A percentile compares a stretch with the other conserved stretches of the same genome.
Evolutionary conservation across 2,797 vertebrate genomes (phyloP).

Genomic region (Orientallactaga sibirica): DNA sequence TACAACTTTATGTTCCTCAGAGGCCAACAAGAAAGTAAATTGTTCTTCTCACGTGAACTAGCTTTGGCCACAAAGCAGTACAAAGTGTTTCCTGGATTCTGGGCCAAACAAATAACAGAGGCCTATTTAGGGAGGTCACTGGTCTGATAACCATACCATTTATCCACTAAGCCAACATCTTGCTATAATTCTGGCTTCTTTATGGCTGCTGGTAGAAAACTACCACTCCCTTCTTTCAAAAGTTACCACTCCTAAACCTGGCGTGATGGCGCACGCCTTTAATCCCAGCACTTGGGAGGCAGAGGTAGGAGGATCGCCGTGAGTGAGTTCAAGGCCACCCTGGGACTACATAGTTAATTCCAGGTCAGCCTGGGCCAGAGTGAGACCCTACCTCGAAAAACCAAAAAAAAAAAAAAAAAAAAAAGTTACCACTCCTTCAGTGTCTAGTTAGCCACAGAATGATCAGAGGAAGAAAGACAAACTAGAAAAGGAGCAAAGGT

Average conservation of each 20-base stretch:
- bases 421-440: background rate
- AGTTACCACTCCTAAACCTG: background rate
- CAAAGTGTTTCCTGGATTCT: constrained; percentile 21
- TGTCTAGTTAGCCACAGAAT: constrained; percentile 7
- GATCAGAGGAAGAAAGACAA: constrained; percentile 5
- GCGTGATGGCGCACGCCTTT: no score
- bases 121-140: background rate
- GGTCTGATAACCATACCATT: background rate
- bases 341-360: no score
- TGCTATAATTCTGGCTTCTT: constrained; percentile 14
- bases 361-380: no score
- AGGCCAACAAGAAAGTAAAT: background rate
- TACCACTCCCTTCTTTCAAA: constrained; percentile 10
- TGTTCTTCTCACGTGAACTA: constrained; percentile 47
- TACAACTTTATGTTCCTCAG: background rate
- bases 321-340: no score
- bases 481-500: background rate
- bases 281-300: no score
- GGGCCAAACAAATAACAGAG: background rate
- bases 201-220: background rate
- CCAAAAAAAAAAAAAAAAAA: no score
- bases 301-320: no score
- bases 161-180: constrained; percentile 50
- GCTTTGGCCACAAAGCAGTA: background rate
- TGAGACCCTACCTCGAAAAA: no score